phyloP scores from a whole-genome alignment of 2,888 invertebrate genomes.

The Drosophila austrosaltans region DNA sequence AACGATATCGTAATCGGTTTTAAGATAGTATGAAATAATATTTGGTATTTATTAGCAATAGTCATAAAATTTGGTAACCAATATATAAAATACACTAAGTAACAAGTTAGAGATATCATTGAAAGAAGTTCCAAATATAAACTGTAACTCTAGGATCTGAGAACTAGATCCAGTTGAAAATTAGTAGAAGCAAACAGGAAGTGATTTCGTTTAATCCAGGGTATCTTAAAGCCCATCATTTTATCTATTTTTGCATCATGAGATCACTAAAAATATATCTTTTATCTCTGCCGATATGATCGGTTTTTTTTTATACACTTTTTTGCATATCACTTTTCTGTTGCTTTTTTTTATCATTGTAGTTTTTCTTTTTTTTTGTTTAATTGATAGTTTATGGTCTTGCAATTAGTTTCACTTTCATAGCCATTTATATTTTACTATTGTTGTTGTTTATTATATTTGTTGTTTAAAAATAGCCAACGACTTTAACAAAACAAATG shows the following conservation, averaged over 20 bases:
- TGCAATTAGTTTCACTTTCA: constrained; percentile 51
- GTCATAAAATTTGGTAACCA: neutral
- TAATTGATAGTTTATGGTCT: neutral
- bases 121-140: too few relatives aligned
- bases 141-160: too few relatives aligned
- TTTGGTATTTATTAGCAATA: constrained; percentile 1
- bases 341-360: neutral
- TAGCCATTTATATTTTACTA: constrained; percentile 21
- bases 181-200: too few relatives aligned
- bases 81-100: neutral
- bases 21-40: neutral
- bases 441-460: constrained; percentile 25
- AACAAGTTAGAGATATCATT: neutral
- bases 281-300: neutral
- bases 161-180: too few relatives aligned
- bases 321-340: constrained; percentile 1
- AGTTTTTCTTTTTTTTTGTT: neutral
- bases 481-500: constrained; percentile 55
- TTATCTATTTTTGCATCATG: neutral
- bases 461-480: constrained; percentile 59
- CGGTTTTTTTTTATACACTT: neutral
- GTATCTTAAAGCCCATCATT: neutral
- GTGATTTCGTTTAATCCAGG: neutral
- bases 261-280: neutral
- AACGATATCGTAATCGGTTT: neutral